Evolutionary conservation across 2,888 invertebrate genomes (phyloP).

Genomic region (Embidobia sp.): DNA sequence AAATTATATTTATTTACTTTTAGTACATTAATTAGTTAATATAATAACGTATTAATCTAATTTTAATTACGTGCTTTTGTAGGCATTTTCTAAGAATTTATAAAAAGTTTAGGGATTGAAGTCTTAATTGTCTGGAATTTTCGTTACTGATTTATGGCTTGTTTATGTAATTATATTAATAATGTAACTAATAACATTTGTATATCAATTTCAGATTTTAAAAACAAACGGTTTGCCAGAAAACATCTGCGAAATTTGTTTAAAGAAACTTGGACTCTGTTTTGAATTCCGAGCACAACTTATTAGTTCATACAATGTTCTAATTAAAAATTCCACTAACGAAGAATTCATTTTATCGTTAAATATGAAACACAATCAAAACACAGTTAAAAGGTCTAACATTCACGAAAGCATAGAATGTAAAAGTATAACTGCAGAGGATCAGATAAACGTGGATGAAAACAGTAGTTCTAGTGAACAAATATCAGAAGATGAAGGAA

Average conservation of each 20-base stretch:
- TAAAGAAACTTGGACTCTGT: conserved; percentile 64
- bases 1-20: too few species aligned
- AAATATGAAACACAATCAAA: neutral
- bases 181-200: too few species aligned
- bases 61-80: too few species aligned
- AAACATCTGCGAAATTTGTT: conserved; percentile 81
- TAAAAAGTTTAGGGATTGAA: too few species aligned
- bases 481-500: conserved; percentile 53
- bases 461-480: conserved; percentile 55
- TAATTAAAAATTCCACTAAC: conserved; percentile 8
- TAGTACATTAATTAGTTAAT: too few species aligned
- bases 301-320: conserved; percentile 44
- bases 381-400: neutral
- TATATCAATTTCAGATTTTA: conserved; percentile 8
- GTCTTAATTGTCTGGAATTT: too few species aligned
- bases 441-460: conserved; percentile 67
- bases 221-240: conserved; percentile 61
- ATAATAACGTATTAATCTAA: too few species aligned
- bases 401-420: conserved; percentile 9
- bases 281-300: conserved; percentile 65
- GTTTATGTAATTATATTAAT: neutral
- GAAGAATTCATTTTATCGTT: neutral
- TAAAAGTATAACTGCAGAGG: conserved; percentile 47
- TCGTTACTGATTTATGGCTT: too few species aligned
- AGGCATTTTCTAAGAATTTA: too few species aligned